A percentile compares a stretch with the other conserved stretches of the same genome.
Evolutionary conservation across 2,888 invertebrate genomes (phyloP).

Genomic region (Stegophylla sp.): DNA sequence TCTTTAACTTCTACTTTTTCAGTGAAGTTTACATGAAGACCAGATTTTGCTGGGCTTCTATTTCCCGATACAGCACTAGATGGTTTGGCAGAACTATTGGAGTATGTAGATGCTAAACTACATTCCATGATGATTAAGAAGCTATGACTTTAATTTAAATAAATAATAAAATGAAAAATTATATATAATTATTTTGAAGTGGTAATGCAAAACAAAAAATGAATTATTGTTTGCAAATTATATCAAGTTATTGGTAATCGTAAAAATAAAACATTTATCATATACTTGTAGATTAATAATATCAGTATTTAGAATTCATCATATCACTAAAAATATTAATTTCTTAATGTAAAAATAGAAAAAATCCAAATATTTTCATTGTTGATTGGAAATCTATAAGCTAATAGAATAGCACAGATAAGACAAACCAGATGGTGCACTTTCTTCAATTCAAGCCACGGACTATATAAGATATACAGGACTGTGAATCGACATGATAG

Average conservation of each 20-base stretch:
- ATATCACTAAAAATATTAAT: neutral
- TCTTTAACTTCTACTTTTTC: constrained; percentile 93
- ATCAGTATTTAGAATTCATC: too few relatives aligned
- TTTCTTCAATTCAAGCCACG: too few relatives aligned
- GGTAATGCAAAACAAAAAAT: neutral
- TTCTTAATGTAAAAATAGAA: neutral
- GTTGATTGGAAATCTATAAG: neutral
- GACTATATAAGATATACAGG: too few relatives aligned
- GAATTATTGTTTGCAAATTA: neutral
- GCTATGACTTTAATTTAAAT: neutral
- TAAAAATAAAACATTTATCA: neutral
- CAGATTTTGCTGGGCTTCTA: constrained; percentile 81
- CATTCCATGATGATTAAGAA: constrained; percentile 60
- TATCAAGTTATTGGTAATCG: neutral
- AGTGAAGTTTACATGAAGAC: constrained; percentile 87
- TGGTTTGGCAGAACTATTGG: constrained; percentile 61
- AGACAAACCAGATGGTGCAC: too few relatives aligned
- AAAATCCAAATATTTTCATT: neutral
- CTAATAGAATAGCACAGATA: too few relatives aligned
- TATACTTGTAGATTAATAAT: too few relatives aligned
- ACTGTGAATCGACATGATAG: too few relatives aligned
- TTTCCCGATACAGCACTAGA: constrained; percentile 68
- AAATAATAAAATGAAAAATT: neutral
- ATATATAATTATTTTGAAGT: neutral
- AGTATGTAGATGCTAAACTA: constrained; percentile 60